Conservation (phyloP, 2,797 vertebrate genomes). For the Channa striata region DNA sequence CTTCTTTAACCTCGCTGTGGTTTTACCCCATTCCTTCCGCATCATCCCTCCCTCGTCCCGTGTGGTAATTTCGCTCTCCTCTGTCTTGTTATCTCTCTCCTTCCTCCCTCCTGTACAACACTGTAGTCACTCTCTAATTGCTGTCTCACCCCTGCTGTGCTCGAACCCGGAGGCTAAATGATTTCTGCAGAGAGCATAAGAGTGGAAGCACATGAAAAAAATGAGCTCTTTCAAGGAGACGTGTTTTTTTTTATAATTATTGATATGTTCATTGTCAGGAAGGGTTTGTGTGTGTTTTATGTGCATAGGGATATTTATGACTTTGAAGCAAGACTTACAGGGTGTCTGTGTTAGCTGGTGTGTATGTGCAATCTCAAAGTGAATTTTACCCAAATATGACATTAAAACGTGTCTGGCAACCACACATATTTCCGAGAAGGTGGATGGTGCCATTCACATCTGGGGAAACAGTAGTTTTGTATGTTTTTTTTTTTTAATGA, state of each 20-base stretch:
- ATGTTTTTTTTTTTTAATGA: too few relatives aligned
- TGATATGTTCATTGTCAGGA: conserved; percentile 73
- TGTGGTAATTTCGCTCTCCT: conserved; percentile 47
- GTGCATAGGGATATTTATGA: conserved; percentile 26
- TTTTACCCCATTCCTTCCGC: conserved; percentile 21
- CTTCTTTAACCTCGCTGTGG: conserved; percentile 14
- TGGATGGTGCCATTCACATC: background rate
- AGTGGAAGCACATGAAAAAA: conserved; percentile 61
- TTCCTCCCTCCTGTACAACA: conserved; percentile 36
- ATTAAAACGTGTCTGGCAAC: conserved; percentile 19
- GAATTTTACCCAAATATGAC: conserved; percentile 13
- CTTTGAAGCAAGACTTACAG: conserved; percentile 43
- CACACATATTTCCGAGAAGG: conserved; percentile 7
- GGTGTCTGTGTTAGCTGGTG: conserved; percentile 4
- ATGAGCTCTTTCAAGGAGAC: conserved; percentile 54
- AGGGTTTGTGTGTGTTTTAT: conserved; percentile 66
- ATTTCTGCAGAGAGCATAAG: conserved; percentile 72
- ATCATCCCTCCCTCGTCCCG: conserved; percentile 34
- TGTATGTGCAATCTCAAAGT: conserved; percentile 10
- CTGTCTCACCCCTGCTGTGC: conserved; percentile 78
- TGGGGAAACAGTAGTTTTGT: background rate
- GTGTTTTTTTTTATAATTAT: conserved; percentile 70
- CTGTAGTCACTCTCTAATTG: conserved; percentile 80
- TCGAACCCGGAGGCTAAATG: conserved; percentile 81
- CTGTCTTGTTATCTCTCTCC: conserved; percentile 55